A percentile compares a stretch with the other conserved stretches of the same genome.
phyloP scores from a whole-genome alignment of 2,113 vertebrate species.

The Notothenia coriiceps region DNA sequence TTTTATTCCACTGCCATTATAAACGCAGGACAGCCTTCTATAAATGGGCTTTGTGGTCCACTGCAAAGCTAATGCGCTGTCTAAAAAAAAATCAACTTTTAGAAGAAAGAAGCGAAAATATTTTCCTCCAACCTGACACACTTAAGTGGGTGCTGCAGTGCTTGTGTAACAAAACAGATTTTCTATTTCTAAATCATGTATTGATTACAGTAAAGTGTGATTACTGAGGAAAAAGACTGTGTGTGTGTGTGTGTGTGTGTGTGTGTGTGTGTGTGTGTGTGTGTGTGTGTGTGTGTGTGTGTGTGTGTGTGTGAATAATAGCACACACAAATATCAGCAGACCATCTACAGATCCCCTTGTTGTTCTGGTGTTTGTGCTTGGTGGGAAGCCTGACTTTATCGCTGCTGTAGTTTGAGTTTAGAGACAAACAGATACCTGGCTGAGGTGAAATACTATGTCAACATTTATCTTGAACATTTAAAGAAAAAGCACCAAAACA shows the following conservation, averaged over 20 bases:
- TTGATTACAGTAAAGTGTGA: conserved; percentile 21
- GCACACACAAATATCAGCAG: conserved; percentile 16
- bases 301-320: conserved; percentile 14
- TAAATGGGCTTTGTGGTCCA: conserved; percentile 5
- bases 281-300: background rate
- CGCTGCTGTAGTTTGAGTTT: background rate
- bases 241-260: too few species aligned
- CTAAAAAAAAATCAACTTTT: conserved; percentile 23
- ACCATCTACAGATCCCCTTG: background rate
- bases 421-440: background rate
- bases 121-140: background rate
- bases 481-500: background rate
- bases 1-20: background rate
- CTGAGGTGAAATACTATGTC: conserved; percentile 5
- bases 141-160: background rate
- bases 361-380: background rate
- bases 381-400: background rate
- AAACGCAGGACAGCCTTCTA: conserved; percentile 15
- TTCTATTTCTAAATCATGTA: conserved; percentile 17
- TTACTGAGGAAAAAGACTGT: background rate
- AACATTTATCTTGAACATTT: background rate
- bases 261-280: too few species aligned
- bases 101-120: conserved; percentile 4
- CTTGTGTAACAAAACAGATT: conserved; percentile 5
- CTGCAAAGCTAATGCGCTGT: conserved; percentile 8